These are phyloP conservation scores for Myiozetetes cayanensis DNA, from an alignment of 2,113 vertebrate species.

Conservation along the genomic window DNA sequence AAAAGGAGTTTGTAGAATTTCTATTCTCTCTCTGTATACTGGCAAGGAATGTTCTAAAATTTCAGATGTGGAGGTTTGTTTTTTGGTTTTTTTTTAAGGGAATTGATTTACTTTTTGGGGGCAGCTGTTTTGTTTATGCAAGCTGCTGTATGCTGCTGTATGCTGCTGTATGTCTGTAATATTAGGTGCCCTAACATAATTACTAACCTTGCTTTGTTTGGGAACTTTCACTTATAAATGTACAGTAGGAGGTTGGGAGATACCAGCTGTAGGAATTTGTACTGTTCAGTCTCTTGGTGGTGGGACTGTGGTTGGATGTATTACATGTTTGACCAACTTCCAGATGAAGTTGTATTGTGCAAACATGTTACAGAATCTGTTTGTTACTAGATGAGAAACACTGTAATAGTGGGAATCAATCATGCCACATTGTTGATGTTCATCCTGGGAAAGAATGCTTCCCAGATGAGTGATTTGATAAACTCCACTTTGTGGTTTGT, in stretches of 20 bases:
- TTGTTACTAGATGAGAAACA: not conserved
- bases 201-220: not conserved
- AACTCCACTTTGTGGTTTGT: not conserved
- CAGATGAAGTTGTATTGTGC: not conserved
- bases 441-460: accelerated
- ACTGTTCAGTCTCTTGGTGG: not conserved
- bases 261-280: not conserved
- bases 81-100: not conserved
- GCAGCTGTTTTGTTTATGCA: not conserved
- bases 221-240: not conserved
- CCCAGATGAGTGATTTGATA: not conserved
- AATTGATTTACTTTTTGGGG: not conserved
- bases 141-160: not conserved
- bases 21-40: not conserved
- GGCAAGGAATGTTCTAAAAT: not conserved
- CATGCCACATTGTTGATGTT: not conserved
- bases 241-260: not conserved
- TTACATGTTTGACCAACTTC: not conserved
- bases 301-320: not conserved
- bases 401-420: not conserved
- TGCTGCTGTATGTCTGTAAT: not conserved
- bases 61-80: not conserved
- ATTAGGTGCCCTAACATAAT: not conserved
- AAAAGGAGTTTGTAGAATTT: not conserved
- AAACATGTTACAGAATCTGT: not conserved